Conservation (phyloP, 2,888 invertebrate genomes). For the Phasia obesa region DNA sequence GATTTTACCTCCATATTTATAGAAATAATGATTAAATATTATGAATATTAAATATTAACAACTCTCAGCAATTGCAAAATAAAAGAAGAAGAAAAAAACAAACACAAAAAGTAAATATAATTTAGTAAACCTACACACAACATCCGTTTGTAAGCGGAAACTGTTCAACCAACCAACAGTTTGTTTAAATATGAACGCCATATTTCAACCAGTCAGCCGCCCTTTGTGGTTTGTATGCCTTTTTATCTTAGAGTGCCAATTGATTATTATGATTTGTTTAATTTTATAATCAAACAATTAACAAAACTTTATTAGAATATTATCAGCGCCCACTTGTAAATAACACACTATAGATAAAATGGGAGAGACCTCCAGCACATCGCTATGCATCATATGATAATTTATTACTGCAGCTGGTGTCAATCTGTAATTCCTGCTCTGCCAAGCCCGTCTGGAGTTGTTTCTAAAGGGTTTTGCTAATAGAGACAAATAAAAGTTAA, state of each 20-base stretch:
- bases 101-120: conserved; percentile 10
- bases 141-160: conserved; percentile 47
- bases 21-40: too few species aligned
- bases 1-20: too few species aligned
- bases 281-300: conserved; percentile 53
- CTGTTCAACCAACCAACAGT: not conserved
- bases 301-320: not conserved
- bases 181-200: not conserved
- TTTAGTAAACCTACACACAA: conserved; percentile 37
- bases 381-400: conserved; percentile 13
- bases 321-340: too few species aligned
- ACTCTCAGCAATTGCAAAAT: too few species aligned
- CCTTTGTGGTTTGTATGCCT: not conserved
- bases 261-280: conserved; percentile 21
- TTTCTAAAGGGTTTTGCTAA: not conserved
- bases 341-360: too few species aligned
- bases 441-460: not conserved
- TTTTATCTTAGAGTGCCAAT: conserved; percentile 3
- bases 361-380: too few species aligned
- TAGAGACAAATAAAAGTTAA: too few species aligned
- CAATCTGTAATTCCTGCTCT: not conserved
- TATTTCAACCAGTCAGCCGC: not conserved
- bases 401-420: conserved; percentile 4
- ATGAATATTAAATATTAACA: too few species aligned
- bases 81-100: too few species aligned